Evolutionary conservation across 2,797 vertebrate genomes (phyloP).

Genomic region (Lycodopsis pacificus): DNA sequence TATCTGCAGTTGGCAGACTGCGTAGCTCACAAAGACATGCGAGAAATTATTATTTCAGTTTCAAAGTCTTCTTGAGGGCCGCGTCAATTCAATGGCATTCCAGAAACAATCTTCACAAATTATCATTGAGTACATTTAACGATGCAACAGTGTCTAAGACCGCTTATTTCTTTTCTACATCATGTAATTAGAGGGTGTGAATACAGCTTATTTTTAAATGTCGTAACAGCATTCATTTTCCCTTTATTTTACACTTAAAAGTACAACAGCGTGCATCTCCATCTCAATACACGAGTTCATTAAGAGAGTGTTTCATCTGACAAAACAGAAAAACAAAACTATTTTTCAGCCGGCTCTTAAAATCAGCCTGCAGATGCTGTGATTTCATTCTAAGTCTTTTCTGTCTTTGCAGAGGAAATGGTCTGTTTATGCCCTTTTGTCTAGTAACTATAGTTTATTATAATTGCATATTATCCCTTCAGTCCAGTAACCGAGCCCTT

Average conservation of each 20-base stretch:
- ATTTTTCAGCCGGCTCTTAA: not conserved
- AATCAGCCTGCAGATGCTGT: slow-evolving; percentile 17
- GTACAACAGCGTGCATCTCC: slow-evolving; percentile 2
- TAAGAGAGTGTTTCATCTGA: slow-evolving; percentile 15
- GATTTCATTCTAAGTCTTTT: not conserved
- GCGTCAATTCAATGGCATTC: slow-evolving; percentile 25
- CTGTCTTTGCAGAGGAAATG: slow-evolving; percentile 8
- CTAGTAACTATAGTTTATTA: not conserved
- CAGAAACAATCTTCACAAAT: slow-evolving; percentile 38
- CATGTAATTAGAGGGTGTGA: slow-evolving; percentile 32
- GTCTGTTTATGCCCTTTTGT: not conserved
- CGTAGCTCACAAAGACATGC: slow-evolving; percentile 52
- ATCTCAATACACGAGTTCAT: slow-evolving; percentile 14
- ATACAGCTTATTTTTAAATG: slow-evolving; percentile 25
- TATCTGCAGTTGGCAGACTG: slow-evolving; percentile 76
- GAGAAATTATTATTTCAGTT: slow-evolving; percentile 71
- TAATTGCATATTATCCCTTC: not conserved
- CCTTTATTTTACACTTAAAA: slow-evolving; percentile 22
- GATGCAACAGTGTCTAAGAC: slow-evolving; percentile 7
- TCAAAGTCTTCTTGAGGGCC: slow-evolving; percentile 57
- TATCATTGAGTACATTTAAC: slow-evolving; percentile 26
- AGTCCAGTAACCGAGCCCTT: not conserved
- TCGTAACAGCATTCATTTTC: slow-evolving; percentile 22
- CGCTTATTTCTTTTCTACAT: slow-evolving; percentile 3
- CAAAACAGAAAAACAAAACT: slow-evolving; percentile 14